These are phyloP conservation scores for Helostoma temminkii DNA, from an alignment of 2,797 vertebrate species.

Conservation along the genomic window DNA sequence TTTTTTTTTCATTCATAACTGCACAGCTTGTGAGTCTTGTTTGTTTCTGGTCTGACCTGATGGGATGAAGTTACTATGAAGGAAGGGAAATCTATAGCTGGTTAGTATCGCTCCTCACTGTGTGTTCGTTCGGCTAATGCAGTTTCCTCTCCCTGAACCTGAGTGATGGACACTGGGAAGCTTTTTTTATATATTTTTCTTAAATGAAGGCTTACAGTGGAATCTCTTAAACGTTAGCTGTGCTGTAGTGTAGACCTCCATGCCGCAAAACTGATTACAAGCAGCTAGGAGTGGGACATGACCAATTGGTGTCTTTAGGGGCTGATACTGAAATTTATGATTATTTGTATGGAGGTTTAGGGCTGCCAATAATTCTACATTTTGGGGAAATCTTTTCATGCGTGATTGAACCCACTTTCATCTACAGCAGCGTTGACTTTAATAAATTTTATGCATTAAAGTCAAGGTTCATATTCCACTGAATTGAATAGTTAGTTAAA, in stretches of 20 bases:
- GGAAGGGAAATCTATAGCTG: slow-evolving; percentile 58
- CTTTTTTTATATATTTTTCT: not conserved
- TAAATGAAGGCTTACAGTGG: slow-evolving; percentile 22
- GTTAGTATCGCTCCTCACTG: slow-evolving; percentile 22
- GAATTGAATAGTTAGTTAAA: too few species aligned
- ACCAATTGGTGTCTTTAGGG: not conserved
- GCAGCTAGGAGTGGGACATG: not conserved
- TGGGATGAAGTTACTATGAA: slow-evolving; percentile 69
- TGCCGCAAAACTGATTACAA: slow-evolving; percentile 1
- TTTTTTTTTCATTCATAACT: not conserved
- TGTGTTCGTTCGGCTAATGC: slow-evolving; percentile 16
- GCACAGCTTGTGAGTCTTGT: slow-evolving; percentile 2
- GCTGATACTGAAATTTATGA: not conserved
- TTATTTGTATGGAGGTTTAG: not conserved
- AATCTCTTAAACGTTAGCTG: not conserved
- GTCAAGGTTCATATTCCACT: too few species aligned
- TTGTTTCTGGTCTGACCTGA: slow-evolving; percentile 19
- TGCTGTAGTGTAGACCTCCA: slow-evolving; percentile 11
- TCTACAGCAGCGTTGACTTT: too few species aligned
- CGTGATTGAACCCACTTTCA: not conserved
- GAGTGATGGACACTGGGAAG: slow-evolving; percentile 66
- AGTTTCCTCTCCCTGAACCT: slow-evolving; percentile 55
- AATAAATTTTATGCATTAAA: too few species aligned
- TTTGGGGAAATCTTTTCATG: not conserved
- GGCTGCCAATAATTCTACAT: not conserved